phyloP scores from a whole-genome alignment of 2,113 vertebrate species.

The Camelus bactrianus region DNA sequence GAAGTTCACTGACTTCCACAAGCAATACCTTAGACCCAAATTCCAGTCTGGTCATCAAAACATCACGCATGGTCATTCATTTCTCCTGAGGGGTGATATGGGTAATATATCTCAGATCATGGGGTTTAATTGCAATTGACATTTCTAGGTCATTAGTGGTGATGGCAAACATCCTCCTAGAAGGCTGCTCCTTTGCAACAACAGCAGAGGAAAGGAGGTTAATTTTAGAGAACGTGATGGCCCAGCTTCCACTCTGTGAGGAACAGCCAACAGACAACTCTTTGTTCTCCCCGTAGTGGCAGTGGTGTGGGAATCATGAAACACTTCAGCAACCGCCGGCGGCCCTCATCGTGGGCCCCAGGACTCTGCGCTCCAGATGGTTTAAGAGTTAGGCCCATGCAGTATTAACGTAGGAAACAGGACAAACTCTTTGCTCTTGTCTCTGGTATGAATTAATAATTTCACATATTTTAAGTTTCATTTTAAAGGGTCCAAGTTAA shows the following conservation, averaged over 20 bases:
- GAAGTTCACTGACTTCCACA: neutral
- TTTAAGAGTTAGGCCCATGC: neutral
- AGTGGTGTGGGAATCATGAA: neutral
- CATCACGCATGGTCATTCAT: neutral
- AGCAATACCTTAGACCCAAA: neutral
- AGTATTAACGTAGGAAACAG: neutral
- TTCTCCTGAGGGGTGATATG: slow-evolving; percentile 20
- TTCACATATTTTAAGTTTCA: neutral
- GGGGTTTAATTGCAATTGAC: slow-evolving; percentile 46
- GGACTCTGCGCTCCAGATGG: neutral
- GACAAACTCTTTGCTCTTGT: slow-evolving; percentile 12
- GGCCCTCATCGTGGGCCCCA: neutral
- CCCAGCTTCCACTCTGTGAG: neutral
- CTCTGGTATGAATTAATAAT: slow-evolving; percentile 29
- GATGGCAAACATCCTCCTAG: slow-evolving; percentile 36
- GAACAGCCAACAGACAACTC: neutral
- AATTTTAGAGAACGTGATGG: neutral
- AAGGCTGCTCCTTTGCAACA: slow-evolving; percentile 41
- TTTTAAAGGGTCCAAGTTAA: slow-evolving; percentile 29
- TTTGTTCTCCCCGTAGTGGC: neutral
- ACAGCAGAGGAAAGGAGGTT: slow-evolving; percentile 1
- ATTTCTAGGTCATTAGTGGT: slow-evolving; percentile 63
- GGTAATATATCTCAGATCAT: neutral
- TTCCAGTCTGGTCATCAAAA: slow-evolving; percentile 7
- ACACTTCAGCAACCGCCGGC: neutral